Percentiles rank a stretch among this genome's conserved stretches.
These are phyloP conservation scores for Botia almorhae DNA, from an alignment of 2,797 vertebrate species.

Conservation along the genomic window DNA sequence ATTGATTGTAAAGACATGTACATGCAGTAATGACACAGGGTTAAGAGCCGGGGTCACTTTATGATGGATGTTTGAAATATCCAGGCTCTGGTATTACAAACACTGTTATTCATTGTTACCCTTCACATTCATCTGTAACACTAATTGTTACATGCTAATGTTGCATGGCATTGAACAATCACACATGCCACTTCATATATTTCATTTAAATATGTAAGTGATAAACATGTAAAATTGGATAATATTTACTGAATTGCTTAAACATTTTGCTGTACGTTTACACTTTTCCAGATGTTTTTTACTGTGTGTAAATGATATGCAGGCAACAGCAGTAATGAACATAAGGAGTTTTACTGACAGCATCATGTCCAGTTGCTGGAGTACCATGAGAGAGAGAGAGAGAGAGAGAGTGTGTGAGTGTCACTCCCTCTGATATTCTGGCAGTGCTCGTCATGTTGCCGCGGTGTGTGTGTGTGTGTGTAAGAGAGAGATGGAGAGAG, in stretches of 20 bases:
- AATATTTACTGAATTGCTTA: not conserved
- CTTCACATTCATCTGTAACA: not conserved
- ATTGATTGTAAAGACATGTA: not conserved
- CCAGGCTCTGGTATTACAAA: not conserved
- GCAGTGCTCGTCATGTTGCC: slow-evolving; percentile 26
- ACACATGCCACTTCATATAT: not conserved
- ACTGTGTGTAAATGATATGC: not conserved
- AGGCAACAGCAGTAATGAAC: not conserved
- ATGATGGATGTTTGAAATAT: not conserved
- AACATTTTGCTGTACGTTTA: not conserved
- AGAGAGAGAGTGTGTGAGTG: slow-evolving; percentile 19
- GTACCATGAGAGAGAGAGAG: slow-evolving; percentile 6
- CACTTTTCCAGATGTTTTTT: not conserved
- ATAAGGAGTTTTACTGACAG: slow-evolving; percentile 19
- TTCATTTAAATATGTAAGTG: not conserved
- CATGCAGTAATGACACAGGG: too few relatives aligned
- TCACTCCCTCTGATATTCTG: slow-evolving; percentile 27
- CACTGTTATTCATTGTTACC: not conserved
- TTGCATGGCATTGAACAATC: not conserved
- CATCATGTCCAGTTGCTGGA: slow-evolving; percentile 22
- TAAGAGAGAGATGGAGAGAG: not conserved
- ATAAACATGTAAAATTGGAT: not conserved
- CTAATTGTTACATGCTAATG: not conserved
- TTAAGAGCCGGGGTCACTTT: too few relatives aligned
- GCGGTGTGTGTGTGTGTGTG: slow-evolving; percentile 10